Base-by-base conservation (phyloP, 2,797 vertebrate genomes). In the Protonibea diacanthus region DNA sequence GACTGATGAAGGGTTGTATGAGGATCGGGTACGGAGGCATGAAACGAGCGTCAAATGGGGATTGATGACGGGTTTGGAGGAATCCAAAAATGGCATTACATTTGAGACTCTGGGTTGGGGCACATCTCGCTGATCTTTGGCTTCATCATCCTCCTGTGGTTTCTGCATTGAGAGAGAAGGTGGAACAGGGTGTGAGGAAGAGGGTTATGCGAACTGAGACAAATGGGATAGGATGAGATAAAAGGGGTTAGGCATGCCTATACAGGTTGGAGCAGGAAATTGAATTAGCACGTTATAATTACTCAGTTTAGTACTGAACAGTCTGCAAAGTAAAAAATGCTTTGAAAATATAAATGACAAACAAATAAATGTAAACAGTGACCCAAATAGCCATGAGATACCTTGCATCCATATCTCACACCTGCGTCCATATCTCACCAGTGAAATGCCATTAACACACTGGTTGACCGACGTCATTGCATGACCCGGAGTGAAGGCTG, bases 381-480 rank as follows among this genome's bases (percentile, higher is more conserved):
- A 57, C 15, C 12, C 3, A 15, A 38, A 23, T 40, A 76, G 23
- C n/a, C 51, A 52, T 20, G 9, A 25, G 67, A 65, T 63, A 55
- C 67, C 44, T 38, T 53, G 33, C 7, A 33, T 33, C 33, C 33
- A 33, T 33, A 33, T 33, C 33, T 33, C 33, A 33, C 7, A 8
- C 33, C 45, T 53, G 38, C 10, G 5, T 77, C 23, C 47, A 45
- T 55, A 81, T 81, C 72, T 87, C 75, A 62, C 63, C 63, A 64
- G 77, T 67, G 81, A 85, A 87, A 84, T 85, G 64, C 82, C 87
- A 89, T 91, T 82, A 91, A 78, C 76, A 72, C 79, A 44, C 23
- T 51, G 53, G 63, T 65, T 67, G 33, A 52, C 71, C 17, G 17
- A 67, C 47, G 18, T 77, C 64, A 64, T 87, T 83, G 77, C 74